Evolutionary conservation across 2,888 invertebrate genomes (phyloP), one percentile per base, ranked within the genome.

Genomic region (Apamea sordens): DNA sequence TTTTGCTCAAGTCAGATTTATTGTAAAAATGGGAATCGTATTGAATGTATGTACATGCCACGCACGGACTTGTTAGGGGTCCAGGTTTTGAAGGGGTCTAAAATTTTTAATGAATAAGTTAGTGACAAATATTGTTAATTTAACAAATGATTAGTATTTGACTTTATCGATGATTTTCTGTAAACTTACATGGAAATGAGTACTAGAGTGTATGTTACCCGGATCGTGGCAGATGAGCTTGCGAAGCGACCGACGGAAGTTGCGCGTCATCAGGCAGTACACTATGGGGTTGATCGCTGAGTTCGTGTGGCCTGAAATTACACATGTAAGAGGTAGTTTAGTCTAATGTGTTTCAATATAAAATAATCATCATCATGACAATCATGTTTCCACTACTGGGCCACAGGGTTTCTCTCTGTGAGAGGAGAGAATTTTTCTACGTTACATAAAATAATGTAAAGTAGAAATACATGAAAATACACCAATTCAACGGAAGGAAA

Each of bases 231-330:
- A 97, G 91, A 98, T 94, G 81, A 98, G 96, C 90, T 98, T 97
- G 86, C 97, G 97, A 18, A 98, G 97, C 5, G 98, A 98, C 63
- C 97, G 97, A 0, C 98, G 96, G 94, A 98, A 98, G 94, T 98
- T 98, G 82, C 97, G 97, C 68, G 98, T 98, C 97, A 98, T 98
- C 91, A 98, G 97, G 92, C 98, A 98, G 93, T 98, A 98, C 69
- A 98, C 97, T 41, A 98, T 97, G 0, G 98, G 98, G 94, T 98
- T 98, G 90, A 98, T 97, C 10, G 98, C 98, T 4, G 98, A 98
- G 94, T 98, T 98, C 7, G 98, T 97, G 93, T 98, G 98, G 10
- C 98, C 98, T 93, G 94, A 2, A 92, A 93, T 7, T 0, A 73
- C 2, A 84, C 1, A 21, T 5, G 8, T 11, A 7, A 32, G 24